Base-by-base conservation (phyloP, 2,888 invertebrate species). In the Torymus texanus region DNA sequence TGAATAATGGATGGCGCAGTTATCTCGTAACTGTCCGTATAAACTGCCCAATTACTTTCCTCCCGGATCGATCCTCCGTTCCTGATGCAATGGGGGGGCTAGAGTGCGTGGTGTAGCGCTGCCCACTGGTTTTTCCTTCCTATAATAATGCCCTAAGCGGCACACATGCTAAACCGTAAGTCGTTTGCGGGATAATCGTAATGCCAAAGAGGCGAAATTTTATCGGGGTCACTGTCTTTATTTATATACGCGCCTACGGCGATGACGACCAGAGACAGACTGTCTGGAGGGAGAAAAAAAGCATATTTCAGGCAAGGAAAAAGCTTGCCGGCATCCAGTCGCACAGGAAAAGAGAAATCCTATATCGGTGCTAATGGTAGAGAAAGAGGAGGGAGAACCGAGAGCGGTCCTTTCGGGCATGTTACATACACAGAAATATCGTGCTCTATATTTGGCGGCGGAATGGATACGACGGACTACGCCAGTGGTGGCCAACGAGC, bases 31-130 rank as follows among this genome's bases (percentile, higher is more conserved):
- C 82, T 81, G 82, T 80, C 77, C 80, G 75, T 80, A 82, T 83
- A 82, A 83, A 82, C 81, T 80, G 82, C 82, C 81, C 82, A 83
- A 83, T 83, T 82, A 83, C 82, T 83, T 83, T 82, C 75, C 71
- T 80, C 58, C 24, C 59, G 51, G 50, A 80, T 79, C 79, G 79
- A 82, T 79, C 78, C 66, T 21, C 8, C 8, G 41, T 41, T 8
- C 41, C 5, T 41, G n/a, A n/a, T n/a, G 8, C 41, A 21, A 21
- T 21, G 8, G 41, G 8, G 29, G 8, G 41, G 29, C 29, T 29
- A 29, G 29, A 29, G 29, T 29, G 29, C 29, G 5, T 29, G 29
- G 29, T 29, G 29, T 29, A 3, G 29, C 29, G 0, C 29, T 10
- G 71, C 56, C 74, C 80, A 67, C 62, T 73, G 76, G 58, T n/a